These are phyloP conservation scores for Tetranychus truncatus DNA, from an alignment of 2,888 invertebrate species.

Conservation along the genomic window DNA sequence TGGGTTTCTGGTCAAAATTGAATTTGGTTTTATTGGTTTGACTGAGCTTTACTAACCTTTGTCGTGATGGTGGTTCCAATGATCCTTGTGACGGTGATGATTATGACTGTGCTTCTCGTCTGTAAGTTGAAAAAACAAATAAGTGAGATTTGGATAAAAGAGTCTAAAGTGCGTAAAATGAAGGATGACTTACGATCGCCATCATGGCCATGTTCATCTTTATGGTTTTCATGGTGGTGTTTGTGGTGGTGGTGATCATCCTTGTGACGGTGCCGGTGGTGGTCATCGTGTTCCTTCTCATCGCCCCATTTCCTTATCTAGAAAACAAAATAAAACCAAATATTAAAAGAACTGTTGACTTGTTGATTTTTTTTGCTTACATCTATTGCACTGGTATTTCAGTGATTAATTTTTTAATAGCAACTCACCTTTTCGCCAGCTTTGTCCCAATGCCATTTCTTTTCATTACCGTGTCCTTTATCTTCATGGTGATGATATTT, in stretches of 20 bases:
- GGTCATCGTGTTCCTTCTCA: constrained; percentile 2
- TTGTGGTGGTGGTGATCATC: not conserved
- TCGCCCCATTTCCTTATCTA: constrained; percentile 5
- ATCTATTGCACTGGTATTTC: not conserved
- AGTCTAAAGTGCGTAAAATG: not conserved
- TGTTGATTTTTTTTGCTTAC: not conserved
- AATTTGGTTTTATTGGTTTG: too few relatives aligned
- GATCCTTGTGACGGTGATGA: not conserved
- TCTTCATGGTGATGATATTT: constrained; percentile 9
- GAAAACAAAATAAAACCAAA: not conserved
- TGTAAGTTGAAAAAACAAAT: not conserved
- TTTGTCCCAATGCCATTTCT: constrained; percentile 10
- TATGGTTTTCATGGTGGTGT: not conserved
- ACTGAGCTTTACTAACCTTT: not conserved
- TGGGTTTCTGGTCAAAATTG: too few relatives aligned
- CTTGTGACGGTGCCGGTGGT: not conserved
- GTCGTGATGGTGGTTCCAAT: not conserved
- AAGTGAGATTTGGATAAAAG: not conserved
- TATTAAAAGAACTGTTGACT: not conserved
- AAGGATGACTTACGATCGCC: not conserved
- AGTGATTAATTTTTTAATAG: too few relatives aligned
- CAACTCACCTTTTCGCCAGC: not conserved
- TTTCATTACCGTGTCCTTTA: constrained; percentile 8
- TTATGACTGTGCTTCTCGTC: not conserved
- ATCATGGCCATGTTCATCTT: not conserved